These are phyloP conservation scores for Diploptera punctata DNA, from an alignment of 2,888 invertebrate species.

Conservation along the genomic window DNA sequence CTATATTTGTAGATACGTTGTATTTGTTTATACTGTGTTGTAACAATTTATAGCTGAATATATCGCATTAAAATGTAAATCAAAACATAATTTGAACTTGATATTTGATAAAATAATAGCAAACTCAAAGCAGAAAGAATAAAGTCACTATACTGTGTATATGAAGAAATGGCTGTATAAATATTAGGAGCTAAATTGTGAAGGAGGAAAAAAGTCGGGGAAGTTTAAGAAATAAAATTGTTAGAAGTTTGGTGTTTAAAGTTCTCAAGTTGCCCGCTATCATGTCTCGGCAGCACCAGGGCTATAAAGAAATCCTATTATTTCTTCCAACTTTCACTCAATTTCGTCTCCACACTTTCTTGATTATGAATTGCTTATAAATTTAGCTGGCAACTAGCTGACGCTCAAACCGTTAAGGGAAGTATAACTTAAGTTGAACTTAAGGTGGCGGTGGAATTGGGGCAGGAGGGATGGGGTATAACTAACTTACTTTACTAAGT, in stretches of 20 bases:
- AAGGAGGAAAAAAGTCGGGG: neutral
- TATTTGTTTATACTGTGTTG: too few species aligned
- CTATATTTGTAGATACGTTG: too few species aligned
- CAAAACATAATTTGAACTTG: too few species aligned
- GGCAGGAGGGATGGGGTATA: conserved; percentile 36
- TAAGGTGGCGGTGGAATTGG: conserved; percentile 20
- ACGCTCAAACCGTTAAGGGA: conserved; percentile 38
- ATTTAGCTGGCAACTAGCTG: conserved; percentile 53
- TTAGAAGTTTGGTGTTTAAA: neutral
- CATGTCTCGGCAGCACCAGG: neutral
- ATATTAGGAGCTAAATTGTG: too few species aligned
- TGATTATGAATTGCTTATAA: conserved; percentile 57
- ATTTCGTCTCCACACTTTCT: conserved; percentile 54
- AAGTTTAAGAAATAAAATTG: neutral
- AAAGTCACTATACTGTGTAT: too few species aligned
- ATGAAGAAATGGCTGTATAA: too few species aligned
- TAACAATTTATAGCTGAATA: too few species aligned
- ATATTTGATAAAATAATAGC: too few species aligned
- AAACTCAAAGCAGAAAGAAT: too few species aligned
- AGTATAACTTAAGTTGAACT: conserved; percentile 38
- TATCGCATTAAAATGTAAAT: too few species aligned
- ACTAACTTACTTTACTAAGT: conserved; percentile 37
- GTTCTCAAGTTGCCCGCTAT: neutral
- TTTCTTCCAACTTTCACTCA: conserved; percentile 52
- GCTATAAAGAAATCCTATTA: conserved; percentile 40